A percentile compares a stretch with the other conserved stretches of the same genome.
These are phyloP conservation scores for Crambe crambe DNA, from an alignment of 37 sponge, comb jelly and placozoan genomes.

Conservation along the genomic window DNA sequence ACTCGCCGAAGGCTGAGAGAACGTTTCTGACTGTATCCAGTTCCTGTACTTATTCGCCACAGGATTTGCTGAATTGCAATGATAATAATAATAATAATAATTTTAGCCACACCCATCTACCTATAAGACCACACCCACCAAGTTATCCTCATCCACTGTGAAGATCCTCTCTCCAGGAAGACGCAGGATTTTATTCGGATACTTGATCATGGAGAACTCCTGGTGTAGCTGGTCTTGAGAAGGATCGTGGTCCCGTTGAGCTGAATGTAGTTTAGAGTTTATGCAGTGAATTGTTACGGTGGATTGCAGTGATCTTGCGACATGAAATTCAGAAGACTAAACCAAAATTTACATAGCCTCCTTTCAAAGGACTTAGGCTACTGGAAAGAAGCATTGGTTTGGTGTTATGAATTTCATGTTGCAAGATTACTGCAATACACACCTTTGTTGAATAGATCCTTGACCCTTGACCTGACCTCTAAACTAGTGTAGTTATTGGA, in stretches of 20 bases:
- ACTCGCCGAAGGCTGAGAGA: constrained; percentile 56
- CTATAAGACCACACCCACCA: constrained; percentile 30
- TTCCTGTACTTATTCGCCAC: constrained; percentile 4
- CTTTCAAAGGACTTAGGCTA: too few species aligned
- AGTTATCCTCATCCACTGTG: constrained; percentile 52
- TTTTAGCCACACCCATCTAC: background rate
- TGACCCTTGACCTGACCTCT: too few species aligned
- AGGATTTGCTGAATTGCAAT: constrained; percentile 21
- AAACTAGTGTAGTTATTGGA: too few species aligned
- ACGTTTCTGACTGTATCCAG: background rate
- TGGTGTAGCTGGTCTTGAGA: constrained; percentile 23
- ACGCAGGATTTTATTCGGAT: constrained; percentile 38
- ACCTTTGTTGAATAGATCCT: too few species aligned
- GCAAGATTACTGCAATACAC: too few species aligned
- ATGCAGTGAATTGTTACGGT: too few species aligned
- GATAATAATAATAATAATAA: background rate
- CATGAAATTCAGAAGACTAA: too few species aligned
- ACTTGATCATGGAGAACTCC: constrained; percentile 66
- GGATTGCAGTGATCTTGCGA: too few species aligned
- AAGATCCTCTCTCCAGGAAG: constrained; percentile 54
- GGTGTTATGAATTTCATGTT: too few species aligned
- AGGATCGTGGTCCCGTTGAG: background rate
- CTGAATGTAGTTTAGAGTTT: too few species aligned
- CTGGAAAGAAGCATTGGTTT: too few species aligned
- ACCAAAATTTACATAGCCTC: too few species aligned